Evolutionary conservation across 2,888 invertebrate genomes (phyloP), one percentile per base, ranked within the genome.

Genomic region (Eumacrocentrus americanus): DNA sequence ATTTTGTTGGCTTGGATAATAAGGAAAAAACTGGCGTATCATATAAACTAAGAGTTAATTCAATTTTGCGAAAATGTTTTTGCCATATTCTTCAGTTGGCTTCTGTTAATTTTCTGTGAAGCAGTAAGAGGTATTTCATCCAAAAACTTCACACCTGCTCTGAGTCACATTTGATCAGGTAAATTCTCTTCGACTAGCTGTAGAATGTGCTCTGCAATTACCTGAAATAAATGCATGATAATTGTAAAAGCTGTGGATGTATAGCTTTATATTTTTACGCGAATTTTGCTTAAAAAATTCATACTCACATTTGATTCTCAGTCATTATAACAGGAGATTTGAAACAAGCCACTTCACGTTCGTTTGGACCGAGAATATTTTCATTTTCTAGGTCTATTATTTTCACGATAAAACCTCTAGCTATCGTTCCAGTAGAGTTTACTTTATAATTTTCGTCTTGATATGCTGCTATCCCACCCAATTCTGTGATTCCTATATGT

Each of bases 81-180:
- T 1, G 72, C 70, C 52, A 76, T 61, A 4, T 66, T 65, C 46
- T 64, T 74, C 1, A 77, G 61, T 16, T 66, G 58, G 38, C 63
- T 69, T 47, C 66, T 67, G 2, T 68, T 62, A 9, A 55, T 66
- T 70, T 67, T 67, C 14, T 71, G 73, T 1, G 72, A 65, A 0
- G 66, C 48, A 0, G 78, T 78, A 2, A 68, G 64, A 0, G 77
- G 78, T 22, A 80, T 60, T 55, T 57, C 59, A 0, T 75, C 66
- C 7, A 78, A 6, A 56, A 78, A 78, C 35, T 67, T 48, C 0
- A 79, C 72, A 0, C 78, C 77, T 3, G 69, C 77, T 7, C 75
- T 68, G 7, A 80, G 67, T 40, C 64, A 67, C 58, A 63, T 70
- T 11, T 46, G 16, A 40, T 76, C 74, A 20, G 68, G 67, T 35